A percentile compares a stretch with the other conserved stretches of the same genome.
phyloP scores from a whole-genome alignment of 2,888 invertebrate genomes.

The Pherbina coryleti region DNA sequence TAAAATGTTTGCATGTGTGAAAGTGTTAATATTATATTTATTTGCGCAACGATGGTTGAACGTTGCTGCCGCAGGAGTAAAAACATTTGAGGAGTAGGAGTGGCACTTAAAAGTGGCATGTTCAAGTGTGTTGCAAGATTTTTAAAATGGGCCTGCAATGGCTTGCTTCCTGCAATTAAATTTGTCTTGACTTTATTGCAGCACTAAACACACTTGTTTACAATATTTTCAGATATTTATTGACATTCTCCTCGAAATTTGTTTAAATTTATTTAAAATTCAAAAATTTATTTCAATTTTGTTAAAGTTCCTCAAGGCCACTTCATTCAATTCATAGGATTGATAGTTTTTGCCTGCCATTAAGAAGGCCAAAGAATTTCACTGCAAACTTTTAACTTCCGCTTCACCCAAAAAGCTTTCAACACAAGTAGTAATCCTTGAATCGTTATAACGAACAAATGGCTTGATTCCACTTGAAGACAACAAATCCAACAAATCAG shows the following conservation, averaged over 20 bases:
- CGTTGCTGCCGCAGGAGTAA: neutral
- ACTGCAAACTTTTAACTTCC: conserved; percentile 15
- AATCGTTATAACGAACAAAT: neutral
- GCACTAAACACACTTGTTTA: too few relatives aligned
- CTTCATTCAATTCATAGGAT: neutral
- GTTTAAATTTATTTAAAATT: too few relatives aligned
- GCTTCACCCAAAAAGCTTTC: neutral
- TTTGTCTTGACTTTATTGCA: too few relatives aligned
- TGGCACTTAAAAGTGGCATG: too few relatives aligned
- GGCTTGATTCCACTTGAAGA: conserved; percentile 5
- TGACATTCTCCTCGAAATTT: too few relatives aligned
- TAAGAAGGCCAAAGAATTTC: conserved; percentile 9
- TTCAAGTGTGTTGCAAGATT: too few relatives aligned
- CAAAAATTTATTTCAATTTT: too few relatives aligned
- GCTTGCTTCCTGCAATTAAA: too few relatives aligned
- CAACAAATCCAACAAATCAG: conserved; percentile 19
- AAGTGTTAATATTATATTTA: conserved; percentile 38
- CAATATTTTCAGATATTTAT: too few relatives aligned
- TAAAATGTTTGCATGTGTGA: conserved; percentile 35
- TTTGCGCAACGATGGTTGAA: conserved; percentile 34
- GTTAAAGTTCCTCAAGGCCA: too few relatives aligned
- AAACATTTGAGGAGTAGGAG: neutral
- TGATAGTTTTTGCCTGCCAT: conserved; percentile 12
- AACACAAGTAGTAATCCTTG: neutral
- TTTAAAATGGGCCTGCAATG: too few relatives aligned